Evolutionary conservation across 2,888 invertebrate genomes (phyloP).

Genomic region (Saturnia pavonia): DNA sequence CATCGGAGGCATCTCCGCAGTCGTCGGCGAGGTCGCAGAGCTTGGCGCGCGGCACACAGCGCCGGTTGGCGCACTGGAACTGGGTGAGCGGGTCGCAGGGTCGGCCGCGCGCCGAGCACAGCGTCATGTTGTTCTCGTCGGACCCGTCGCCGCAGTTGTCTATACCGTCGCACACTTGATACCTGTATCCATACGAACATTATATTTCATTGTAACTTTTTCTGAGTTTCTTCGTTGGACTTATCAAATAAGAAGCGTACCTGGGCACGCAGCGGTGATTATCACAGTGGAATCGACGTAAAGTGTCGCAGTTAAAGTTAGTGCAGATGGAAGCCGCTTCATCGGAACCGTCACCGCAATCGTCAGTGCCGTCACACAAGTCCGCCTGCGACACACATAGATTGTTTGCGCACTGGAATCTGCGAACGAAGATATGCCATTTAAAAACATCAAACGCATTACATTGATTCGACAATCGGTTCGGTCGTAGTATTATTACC

Average conservation of each 20-base stretch:
- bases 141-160: constrained; percentile 97
- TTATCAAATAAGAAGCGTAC: constrained; percentile 33
- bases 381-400: constrained; percentile 94
- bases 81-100: constrained; percentile 90
- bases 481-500: constrained; percentile 40
- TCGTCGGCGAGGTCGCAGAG: constrained; percentile 95
- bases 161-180: constrained; percentile 94
- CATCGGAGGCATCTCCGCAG: constrained; percentile 95
- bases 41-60: constrained; percentile 89
- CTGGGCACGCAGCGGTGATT: constrained; percentile 93
- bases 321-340: constrained; percentile 91
- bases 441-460: not conserved
- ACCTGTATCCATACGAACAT: constrained; percentile 54
- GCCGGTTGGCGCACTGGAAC: constrained; percentile 93
- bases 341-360: constrained; percentile 95
- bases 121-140: constrained; percentile 97
- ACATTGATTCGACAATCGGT: not conserved
- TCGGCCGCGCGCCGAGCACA: constrained; percentile 88
- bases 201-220: not conserved
- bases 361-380: constrained; percentile 95
- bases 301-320: constrained; percentile 92
- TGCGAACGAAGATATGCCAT: constrained; percentile 38
- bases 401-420: constrained; percentile 96
- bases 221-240: not conserved
- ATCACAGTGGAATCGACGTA: constrained; percentile 93